Base-by-base conservation (phyloP, 2,888 invertebrate species). In the Chloroclysta siterata region DNA sequence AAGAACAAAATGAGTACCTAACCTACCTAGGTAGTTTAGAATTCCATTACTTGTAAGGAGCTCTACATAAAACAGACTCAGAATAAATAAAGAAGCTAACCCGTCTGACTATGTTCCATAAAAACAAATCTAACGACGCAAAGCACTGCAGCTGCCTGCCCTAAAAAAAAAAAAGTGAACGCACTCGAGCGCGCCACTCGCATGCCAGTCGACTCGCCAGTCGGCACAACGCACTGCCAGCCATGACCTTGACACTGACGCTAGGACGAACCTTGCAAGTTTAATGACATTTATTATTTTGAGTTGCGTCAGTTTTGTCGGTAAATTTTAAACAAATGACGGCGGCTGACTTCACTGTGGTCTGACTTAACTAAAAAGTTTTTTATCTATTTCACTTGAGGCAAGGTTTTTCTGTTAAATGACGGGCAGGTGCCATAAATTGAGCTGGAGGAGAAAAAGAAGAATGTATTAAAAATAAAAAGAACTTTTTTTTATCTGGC, bases 241-340 rank as follows among this genome's bases (percentile, higher is more conserved):
- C 51, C 75, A 75, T 75, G 78, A 77, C 78, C 83, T 75, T 83
- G 88, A 86, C 88, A 87, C 87, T 87, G 88, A 82, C 87, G 84
- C 78, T 81, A 79, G 67, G 68, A 69, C 71, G 66, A 65, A 57
- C 60, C 46, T 46, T 17, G 4, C 1, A 17, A 17, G 22, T 41
- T 15, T 1, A 10, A 42, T 13, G 17, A 6, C 29, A 44, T 28
- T 39, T 8, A 56, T 51, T 47, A 57, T 48, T 52, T 56, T 22
- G 52, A 47, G 52, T 36, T 55, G 51, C n/a, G 42, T 17, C 39
- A 51, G 8, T 51, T 36, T 15, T 33, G 15, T 11, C 28, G 28
- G 28, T 48, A 0, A n/a, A 3, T 22, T 47, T 47, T 44, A n/a
- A 42, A n/a, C 8, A 33, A 22, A 22, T 22, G 22, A 22, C 22